A percentile compares a stretch with the other conserved stretches of the same genome.
phyloP scores from a whole-genome alignment of 2,888 invertebrate genomes.

The Drosophila rellima region DNA sequence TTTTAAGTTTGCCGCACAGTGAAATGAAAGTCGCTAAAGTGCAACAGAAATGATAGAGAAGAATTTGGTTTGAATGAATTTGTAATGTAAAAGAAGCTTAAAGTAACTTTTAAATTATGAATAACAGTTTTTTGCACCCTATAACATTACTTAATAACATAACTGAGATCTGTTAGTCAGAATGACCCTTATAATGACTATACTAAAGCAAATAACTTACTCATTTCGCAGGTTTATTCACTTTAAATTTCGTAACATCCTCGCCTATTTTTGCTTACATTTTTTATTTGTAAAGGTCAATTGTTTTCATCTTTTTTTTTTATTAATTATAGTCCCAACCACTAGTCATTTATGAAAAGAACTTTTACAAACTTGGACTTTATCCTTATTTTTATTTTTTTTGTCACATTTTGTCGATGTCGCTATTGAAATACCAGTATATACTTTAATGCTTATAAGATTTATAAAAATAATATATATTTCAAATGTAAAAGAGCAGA shows the following conservation, averaged over 20 bases:
- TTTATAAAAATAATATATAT: not conserved
- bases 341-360: not conserved
- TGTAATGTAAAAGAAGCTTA: not conserved
- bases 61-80: not conserved
- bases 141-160: too few relatives aligned
- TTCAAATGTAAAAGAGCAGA: too few relatives aligned
- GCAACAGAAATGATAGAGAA: not conserved
- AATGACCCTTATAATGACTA: too few relatives aligned
- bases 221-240: too few relatives aligned
- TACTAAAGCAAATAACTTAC: too few relatives aligned
- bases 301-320: not conserved
- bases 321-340: not conserved
- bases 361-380: not conserved
- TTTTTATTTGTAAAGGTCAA: not conserved
- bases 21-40: conserved; percentile 9
- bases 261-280: not conserved
- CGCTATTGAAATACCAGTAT: not conserved
- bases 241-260: too few relatives aligned
- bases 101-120: not conserved
- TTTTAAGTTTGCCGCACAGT: conserved; percentile 41
- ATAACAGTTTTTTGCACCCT: not conserved
- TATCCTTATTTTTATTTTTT: not conserved
- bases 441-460: not conserved
- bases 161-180: too few relatives aligned
- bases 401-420: not conserved